Conservation (phyloP, 2,888 invertebrate species). For the Nezara viridula region DNA sequence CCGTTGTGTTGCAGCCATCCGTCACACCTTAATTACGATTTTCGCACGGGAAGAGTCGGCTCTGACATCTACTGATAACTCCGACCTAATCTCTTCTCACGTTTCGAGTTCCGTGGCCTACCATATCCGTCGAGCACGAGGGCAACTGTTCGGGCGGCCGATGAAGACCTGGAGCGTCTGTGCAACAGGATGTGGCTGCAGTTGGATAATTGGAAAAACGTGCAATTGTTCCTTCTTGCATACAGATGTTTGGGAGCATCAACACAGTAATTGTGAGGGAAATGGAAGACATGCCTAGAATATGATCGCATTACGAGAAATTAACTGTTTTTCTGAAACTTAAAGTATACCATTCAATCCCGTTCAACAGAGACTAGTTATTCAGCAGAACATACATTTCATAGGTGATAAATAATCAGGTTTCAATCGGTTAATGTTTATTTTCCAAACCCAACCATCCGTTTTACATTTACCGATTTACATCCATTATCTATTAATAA, state of each 20-base stretch:
- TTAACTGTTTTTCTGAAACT: background rate
- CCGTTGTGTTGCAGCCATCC: conserved; percentile 14
- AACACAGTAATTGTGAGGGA: too few species aligned
- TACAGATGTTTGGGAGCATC: background rate
- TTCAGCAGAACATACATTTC: too few species aligned
- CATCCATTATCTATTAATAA: too few species aligned
- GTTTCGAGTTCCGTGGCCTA: background rate
- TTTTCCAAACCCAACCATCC: too few species aligned
- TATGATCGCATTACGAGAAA: background rate
- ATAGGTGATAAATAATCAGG: too few species aligned
- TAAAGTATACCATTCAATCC: background rate
- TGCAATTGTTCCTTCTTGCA: background rate
- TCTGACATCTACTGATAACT: conserved; percentile 23
- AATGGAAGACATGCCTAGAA: too few species aligned
- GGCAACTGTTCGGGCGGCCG: background rate
- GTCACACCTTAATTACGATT: conserved; percentile 37
- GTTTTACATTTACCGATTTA: too few species aligned
- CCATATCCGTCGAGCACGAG: background rate
- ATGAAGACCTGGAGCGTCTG: background rate
- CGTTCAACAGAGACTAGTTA: too few species aligned
- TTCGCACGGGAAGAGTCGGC: conserved; percentile 23
- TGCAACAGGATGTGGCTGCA: background rate
- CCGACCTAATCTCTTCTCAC: conserved; percentile 24
- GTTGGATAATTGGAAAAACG: background rate
- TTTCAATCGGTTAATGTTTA: too few species aligned